Evolutionary conservation across 2,888 invertebrate species (phyloP), one percentile per base, ranked within the genome.

Genomic region (Girardia tigrina): DNA sequence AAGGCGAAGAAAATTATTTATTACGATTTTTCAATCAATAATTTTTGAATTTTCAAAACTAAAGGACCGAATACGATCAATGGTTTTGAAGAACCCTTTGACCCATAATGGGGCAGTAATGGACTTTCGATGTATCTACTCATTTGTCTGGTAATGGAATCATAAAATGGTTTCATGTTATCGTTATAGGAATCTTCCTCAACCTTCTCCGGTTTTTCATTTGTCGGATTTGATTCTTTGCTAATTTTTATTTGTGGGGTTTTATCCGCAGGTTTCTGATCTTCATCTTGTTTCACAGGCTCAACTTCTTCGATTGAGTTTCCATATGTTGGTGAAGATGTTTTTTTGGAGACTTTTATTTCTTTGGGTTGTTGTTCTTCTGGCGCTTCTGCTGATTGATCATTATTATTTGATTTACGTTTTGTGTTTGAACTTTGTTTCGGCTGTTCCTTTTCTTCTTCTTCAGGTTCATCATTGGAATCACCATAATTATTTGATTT

Each of bases 11-110:
- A n/a, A n/a, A n/a, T n/a, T n/a, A n/a, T n/a, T n/a, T n/a, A n/a
- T n/a, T n/a, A n/a, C n/a, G n/a, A n/a, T 56, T 56, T 56, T 6
- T 56, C 56, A 56, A 56, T 56, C 23, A 56, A 56, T 56, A 56
- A 56, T 16, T 56, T 56, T 56, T 56, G 56, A 56, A 56, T 56
- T 56, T 56, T 56, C 23, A 56, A 16, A 56, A 56, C 56, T 4
- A 56, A n/a, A 56, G 56, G 56, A 4, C 56, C 56, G 23, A 56
- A 56, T 20, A 56, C 23, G 4, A 56, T 16, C n/a, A 56, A n/a
- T 12, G 56, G 56, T n/a, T 56, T 56, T 20, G n/a, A 20, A 20
- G 56, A 16, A 4, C 23, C 23, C 12, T 36, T 8, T 36, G 8
- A 16, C 4, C 56, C 56, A 23, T 56, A 56, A 2, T 56, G n/a